Conservation (phyloP, 1,140 invertebrate genomes). For the Cotesia typhae region DNA sequence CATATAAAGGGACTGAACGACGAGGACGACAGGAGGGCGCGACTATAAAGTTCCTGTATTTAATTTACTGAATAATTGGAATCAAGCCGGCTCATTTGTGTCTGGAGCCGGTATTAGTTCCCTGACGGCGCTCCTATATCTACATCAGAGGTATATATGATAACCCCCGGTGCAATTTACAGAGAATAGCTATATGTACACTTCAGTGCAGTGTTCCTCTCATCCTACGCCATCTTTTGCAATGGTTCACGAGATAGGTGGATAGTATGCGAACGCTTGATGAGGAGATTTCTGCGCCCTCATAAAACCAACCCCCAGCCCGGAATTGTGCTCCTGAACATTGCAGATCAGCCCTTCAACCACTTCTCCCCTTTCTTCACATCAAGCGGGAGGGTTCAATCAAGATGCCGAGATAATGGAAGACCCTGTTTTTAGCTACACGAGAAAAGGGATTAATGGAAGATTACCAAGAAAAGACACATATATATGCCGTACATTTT, state of each 20-base stretch:
- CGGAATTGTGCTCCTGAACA: slow-evolving; percentile 34
- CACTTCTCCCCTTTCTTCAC: slow-evolving; percentile 29
- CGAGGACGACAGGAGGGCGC: slow-evolving; percentile 17
- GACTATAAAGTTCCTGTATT: slow-evolving; percentile 60
- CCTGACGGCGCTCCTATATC: background rate
- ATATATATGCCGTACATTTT: background rate
- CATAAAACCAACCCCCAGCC: slow-evolving; percentile 56
- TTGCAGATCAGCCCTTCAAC: slow-evolving; percentile 35
- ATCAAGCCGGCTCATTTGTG: slow-evolving; percentile 66
- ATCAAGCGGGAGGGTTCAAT: slow-evolving; percentile 51
- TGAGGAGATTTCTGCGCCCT: slow-evolving; percentile 64
- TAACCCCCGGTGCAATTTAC: too few relatives aligned
- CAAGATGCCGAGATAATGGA: slow-evolving; percentile 61
- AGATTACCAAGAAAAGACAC: slow-evolving; percentile 15
- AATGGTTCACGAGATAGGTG: background rate
- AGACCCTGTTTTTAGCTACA: slow-evolving; percentile 25
- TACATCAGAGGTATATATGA: slow-evolving; percentile 1
- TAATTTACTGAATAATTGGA: slow-evolving; percentile 68
- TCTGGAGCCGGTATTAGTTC: slow-evolving; percentile 33
- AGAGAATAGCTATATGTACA: too few relatives aligned
- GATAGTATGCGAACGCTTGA: slow-evolving; percentile 53
- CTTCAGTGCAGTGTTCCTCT: too few relatives aligned
- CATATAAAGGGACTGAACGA: slow-evolving; percentile 1
- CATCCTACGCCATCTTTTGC: slow-evolving; percentile 15
- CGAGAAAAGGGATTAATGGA: slow-evolving; percentile 47